Conservation (phyloP, 2,113 vertebrate species). For the Myrmophylax atrothorax region DNA sequence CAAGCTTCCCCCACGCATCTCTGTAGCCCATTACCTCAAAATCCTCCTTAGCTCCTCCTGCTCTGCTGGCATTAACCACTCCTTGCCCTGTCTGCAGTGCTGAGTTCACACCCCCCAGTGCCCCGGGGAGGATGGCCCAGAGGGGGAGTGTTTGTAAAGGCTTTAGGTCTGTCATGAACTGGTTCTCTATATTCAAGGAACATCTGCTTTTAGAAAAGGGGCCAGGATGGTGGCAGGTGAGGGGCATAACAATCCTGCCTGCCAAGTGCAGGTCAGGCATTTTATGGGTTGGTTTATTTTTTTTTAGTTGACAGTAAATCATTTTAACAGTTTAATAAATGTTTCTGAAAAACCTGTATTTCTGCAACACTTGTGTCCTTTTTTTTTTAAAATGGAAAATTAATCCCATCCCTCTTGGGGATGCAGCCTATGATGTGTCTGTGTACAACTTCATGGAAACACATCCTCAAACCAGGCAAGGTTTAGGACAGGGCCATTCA, state of each 20-base stretch:
- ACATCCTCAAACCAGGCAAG: background rate
- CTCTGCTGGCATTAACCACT: background rate
- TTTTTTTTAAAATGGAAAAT: background rate
- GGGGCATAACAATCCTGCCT: background rate
- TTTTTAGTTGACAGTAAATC: conserved; percentile 5
- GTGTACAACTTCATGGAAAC: background rate
- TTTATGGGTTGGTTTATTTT: background rate
- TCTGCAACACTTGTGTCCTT: background rate
- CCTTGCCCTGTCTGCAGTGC: background rate
- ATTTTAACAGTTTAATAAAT: conserved; percentile 70
- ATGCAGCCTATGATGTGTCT: background rate
- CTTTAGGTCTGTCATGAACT: background rate
- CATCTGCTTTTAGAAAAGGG: conserved; percentile 7
- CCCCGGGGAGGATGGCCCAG: fast-evolving
- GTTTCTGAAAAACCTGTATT: conserved; percentile 40
- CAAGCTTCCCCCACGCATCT: background rate
- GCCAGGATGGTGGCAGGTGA: conserved; percentile 7
- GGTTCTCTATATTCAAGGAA: background rate
- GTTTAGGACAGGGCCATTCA: background rate
- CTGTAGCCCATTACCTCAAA: background rate
- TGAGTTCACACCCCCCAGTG: background rate
- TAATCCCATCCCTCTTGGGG: background rate
- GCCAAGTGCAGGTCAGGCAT: background rate
- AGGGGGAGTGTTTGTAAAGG: background rate
- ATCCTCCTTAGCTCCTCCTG: background rate